phyloP scores from a whole-genome alignment of 2,797 vertebrate species.

The Anolis apletophallus region DNA sequence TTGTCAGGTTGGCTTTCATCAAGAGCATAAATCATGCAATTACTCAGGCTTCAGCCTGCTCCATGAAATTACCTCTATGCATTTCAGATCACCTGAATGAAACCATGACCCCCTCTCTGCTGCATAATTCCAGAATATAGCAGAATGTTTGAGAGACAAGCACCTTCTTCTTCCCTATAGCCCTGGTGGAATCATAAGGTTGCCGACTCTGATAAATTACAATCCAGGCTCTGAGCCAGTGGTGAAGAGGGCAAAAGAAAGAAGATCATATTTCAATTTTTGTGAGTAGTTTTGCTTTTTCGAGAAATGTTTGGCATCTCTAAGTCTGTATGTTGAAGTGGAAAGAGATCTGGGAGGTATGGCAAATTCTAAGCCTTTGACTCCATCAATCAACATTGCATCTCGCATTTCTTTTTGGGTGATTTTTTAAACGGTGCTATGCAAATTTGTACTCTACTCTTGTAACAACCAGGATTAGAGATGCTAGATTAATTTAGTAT shows the following conservation, averaged over 20 bases:
- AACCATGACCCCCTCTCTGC: background rate
- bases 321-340: background rate
- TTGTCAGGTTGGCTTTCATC: conserved; percentile 42
- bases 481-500: background rate
- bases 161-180: background rate
- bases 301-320: background rate
- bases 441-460: background rate
- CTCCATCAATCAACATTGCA: background rate
- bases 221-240: background rate
- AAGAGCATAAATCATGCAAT: conserved; percentile 52
- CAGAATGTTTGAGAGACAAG: background rate
- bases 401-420: background rate
- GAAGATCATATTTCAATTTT: conserved; percentile 29
- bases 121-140: fast-evolving
- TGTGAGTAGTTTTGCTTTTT: conserved; percentile 23
- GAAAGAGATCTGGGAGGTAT: background rate
- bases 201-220: background rate
- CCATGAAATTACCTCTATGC: background rate
- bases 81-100: conserved; percentile 41
- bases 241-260: background rate
- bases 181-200: background rate
- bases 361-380: background rate
- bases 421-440: background rate
- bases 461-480: background rate
- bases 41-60: conserved; percentile 28